Base-by-base conservation (phyloP, 2,797 vertebrate species). In the Gobio occitaniae region DNA sequence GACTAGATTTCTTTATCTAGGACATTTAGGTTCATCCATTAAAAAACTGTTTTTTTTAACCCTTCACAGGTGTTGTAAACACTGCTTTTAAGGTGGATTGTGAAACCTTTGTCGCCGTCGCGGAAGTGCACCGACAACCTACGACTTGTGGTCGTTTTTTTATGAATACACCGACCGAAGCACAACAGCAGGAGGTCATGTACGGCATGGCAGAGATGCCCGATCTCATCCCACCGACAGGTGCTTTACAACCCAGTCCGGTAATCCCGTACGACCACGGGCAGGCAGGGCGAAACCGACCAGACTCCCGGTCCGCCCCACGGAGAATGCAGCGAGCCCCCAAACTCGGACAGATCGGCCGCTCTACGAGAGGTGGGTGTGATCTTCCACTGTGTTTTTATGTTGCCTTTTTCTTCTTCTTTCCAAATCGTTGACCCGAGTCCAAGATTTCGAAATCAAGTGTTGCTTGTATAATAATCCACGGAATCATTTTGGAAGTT, bases 261-360 rank as follows among this genome's bases (percentile, higher is more conserved):
- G 91, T 89, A 0, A 92, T 90, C 0, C 93, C 92, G 86, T 94
- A 88, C 87, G 92, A 93, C 88, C 91, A 92, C 32, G 92, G 93
- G 76, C 93, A 93, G 91, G 91, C 86, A 36, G 50, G 47, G 25
- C 84, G 69, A 8, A 88, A 89, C 82, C 90, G 88, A 1, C 88
- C 90, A n/a, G 90, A 85, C 2, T 90, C 84, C 0, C 87, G 83
- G 12, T 13, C 80, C 16, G 93, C 93, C 84, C 94, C 93, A 0
- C 92, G 94, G 90, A 92, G 94, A 2, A 91, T 93, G 0, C 94
- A 95, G 90, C 92, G 95, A 77, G 93, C 95, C 0, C 95, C 95
- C 2, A 96, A 96, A 76, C 94, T 96, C 82, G 95, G 95, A 8
- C 94, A 95, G 92, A 96, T 96, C 7, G 95, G 95, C 0, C 93